These are phyloP conservation scores for Stomorhina lunata DNA, from an alignment of 2,888 invertebrate genomes.

Conservation along the genomic window DNA sequence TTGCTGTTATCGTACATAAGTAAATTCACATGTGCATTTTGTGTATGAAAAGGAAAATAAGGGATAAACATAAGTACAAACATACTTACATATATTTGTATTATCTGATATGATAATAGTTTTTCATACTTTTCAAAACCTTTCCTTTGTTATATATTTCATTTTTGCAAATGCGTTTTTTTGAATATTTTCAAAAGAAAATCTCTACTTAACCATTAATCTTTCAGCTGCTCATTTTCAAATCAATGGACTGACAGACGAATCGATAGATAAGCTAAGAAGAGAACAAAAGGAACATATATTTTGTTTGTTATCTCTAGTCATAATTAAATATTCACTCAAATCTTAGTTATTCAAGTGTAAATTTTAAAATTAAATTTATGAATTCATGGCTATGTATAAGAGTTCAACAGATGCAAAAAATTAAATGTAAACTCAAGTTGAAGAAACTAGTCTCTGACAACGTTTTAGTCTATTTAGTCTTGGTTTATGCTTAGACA, in stretches of 20 bases:
- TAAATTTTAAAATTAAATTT: slow-evolving; percentile 31
- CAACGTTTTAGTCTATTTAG: too few relatives aligned
- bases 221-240: slow-evolving; percentile 45
- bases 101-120: slow-evolving; percentile 47
- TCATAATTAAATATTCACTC: slow-evolving; percentile 50
- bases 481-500: too few relatives aligned
- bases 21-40: background rate
- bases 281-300: slow-evolving; percentile 21
- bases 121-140: slow-evolving; percentile 21
- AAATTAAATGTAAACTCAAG: too few relatives aligned
- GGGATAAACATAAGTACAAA: slow-evolving; percentile 14
- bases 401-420: too few relatives aligned
- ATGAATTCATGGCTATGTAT: background rate
- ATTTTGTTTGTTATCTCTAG: slow-evolving; percentile 34
- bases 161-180: slow-evolving; percentile 44
- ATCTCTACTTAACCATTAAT: slow-evolving; percentile 54
- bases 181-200: slow-evolving; percentile 42
- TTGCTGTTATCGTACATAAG: background rate
- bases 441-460: too few relatives aligned
- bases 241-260: background rate
- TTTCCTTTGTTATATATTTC: slow-evolving; percentile 6
- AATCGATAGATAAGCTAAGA: background rate
- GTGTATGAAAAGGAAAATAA: slow-evolving; percentile 10
- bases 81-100: too few relatives aligned
- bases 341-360: slow-evolving; percentile 42